These are phyloP conservation scores for Teleopsis dalmanni DNA, from an alignment of 1,140 invertebrate species.

Conservation along the genomic window DNA sequence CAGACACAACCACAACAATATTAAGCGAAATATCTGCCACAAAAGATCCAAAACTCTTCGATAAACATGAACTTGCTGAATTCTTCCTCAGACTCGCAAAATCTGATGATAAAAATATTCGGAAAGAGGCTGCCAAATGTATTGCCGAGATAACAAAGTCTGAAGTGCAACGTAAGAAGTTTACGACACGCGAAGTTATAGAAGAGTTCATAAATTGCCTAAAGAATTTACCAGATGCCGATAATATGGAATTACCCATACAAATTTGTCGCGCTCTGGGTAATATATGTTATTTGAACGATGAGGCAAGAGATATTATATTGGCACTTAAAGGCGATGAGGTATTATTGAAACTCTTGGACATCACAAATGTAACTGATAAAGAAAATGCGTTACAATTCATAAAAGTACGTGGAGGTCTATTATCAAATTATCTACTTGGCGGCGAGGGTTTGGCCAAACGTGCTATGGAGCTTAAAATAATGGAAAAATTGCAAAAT, in stretches of 20 bases:
- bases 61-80: conserved; percentile 39
- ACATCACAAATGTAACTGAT: conserved; percentile 35
- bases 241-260: conserved; percentile 51
- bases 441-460: conserved; percentile 61
- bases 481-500: conserved; percentile 53
- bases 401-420: conserved; percentile 57
- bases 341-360: conserved; percentile 47
- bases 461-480: conserved; percentile 57
- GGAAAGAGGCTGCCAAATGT: conserved; percentile 50
- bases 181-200: conserved; percentile 54
- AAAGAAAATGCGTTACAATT: conserved; percentile 43
- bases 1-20: conserved; percentile 21
- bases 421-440: conserved; percentile 72
- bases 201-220: conserved; percentile 50
- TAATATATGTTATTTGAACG: conserved; percentile 83
- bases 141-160: conserved; percentile 67
- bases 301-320: conserved; percentile 57
- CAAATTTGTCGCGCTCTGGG: conserved; percentile 74
- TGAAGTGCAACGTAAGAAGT: conserved; percentile 57
- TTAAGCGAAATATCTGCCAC: conserved; percentile 37
- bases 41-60: conserved; percentile 41
- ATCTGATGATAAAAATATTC: conserved; percentile 29
- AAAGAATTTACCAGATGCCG: conserved; percentile 23
- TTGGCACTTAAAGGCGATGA: conserved; percentile 54
- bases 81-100: conserved; percentile 31